Conservation (phyloP, 2,888 invertebrate genomes). For the Conchocele bisecta region DNA sequence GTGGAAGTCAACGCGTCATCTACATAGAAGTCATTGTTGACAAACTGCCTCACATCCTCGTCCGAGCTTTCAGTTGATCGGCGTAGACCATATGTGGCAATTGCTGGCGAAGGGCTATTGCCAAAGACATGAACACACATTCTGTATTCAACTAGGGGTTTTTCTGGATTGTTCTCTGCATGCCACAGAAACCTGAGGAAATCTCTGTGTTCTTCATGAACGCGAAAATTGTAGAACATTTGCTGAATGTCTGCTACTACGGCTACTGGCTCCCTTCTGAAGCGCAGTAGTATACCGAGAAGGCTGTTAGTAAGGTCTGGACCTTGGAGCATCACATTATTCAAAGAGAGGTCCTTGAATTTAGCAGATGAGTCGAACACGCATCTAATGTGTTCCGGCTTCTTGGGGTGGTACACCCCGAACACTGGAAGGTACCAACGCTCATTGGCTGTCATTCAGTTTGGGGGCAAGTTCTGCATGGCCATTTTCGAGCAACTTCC, state of each 20-base stretch:
- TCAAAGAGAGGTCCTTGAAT: slow-evolving; percentile 28
- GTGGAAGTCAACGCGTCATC: slow-evolving; percentile 24
- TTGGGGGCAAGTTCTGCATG: slow-evolving; percentile 44
- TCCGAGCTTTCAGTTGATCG: neutral
- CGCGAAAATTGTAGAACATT: slow-evolving; percentile 39
- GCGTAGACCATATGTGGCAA: no score
- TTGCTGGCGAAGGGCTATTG: no score
- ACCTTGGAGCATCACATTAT: slow-evolving; percentile 11
- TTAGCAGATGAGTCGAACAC: slow-evolving; percentile 30
- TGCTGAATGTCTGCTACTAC: slow-evolving; percentile 37
- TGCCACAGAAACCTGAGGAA: slow-evolving; percentile 40
- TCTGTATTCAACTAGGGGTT: slow-evolving; percentile 19
- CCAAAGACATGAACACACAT: no score
- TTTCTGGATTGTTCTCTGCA: slow-evolving; percentile 15
- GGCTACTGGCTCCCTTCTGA: slow-evolving; percentile 26
- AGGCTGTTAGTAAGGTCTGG: slow-evolving; percentile 35
- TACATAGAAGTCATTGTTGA: slow-evolving; percentile 42
- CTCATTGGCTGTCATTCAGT: slow-evolving; percentile 14
- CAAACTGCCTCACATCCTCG: slow-evolving; percentile 3
- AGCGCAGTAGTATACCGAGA: slow-evolving; percentile 33
- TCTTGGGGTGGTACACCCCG: slow-evolving; percentile 16
- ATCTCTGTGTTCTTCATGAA: slow-evolving; percentile 22
- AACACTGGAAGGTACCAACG: slow-evolving; percentile 46
- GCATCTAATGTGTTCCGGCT: slow-evolving; percentile 1
- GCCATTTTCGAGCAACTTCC: slow-evolving; percentile 11